phyloP scores from a whole-genome alignment of 2,888 invertebrate genomes.

The Himalopsyche kuldschensis region DNA sequence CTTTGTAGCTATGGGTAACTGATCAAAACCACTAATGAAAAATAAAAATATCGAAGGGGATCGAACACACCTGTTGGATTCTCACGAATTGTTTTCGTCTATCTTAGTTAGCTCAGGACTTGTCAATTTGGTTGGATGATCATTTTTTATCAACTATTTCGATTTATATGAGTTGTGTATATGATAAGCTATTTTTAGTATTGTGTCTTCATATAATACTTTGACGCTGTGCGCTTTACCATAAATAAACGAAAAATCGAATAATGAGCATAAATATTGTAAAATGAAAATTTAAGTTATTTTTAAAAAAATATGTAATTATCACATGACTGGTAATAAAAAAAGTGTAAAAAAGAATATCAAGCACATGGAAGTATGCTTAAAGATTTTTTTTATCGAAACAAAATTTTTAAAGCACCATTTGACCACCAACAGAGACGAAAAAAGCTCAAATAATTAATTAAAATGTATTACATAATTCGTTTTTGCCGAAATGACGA shows the following conservation, averaged over 20 bases:
- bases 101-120: background rate
- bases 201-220: too few species aligned
- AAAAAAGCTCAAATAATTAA: background rate
- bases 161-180: too few species aligned
- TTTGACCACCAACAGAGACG: background rate
- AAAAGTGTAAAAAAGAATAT: too few species aligned
- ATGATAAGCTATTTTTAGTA: too few species aligned
- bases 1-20: background rate
- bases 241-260: too few species aligned
- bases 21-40: background rate
- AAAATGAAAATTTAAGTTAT: too few species aligned
- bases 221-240: too few species aligned
- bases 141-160: background rate
- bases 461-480: conserved; percentile 1
- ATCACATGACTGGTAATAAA: too few species aligned
- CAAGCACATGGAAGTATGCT: background rate
- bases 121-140: background rate
- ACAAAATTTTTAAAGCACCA: background rate
- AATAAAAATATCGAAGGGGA: background rate
- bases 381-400: background rate
- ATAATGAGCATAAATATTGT: too few species aligned
- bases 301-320: too few species aligned
- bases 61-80: background rate
- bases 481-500: background rate
- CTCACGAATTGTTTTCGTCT: background rate